A percentile compares a stretch with the other conserved stretches of the same genome.
Conservation (phyloP, 2,113 vertebrate species). For the Canis aureus region DNA sequence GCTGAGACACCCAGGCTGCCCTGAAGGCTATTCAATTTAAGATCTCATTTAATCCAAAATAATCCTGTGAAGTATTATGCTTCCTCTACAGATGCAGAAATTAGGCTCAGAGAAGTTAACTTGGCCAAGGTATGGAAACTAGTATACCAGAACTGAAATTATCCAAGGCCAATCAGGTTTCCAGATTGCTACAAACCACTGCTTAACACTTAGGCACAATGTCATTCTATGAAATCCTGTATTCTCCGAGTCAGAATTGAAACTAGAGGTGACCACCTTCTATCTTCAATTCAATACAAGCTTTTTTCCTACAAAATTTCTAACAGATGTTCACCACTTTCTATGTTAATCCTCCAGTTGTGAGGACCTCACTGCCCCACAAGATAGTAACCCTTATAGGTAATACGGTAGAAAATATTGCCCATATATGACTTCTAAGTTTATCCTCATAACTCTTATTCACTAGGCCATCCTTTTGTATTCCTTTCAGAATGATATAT, state of each 20-base stretch:
- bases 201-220: not conserved
- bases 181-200: not conserved
- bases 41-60: not conserved
- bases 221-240: not conserved
- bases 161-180: not conserved
- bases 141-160: not conserved
- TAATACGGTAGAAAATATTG: not conserved
- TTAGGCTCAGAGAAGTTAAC: not conserved
- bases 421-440: constrained; percentile 10
- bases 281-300: not conserved
- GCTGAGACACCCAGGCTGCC: no score
- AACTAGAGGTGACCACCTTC: not conserved
- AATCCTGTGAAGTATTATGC: not conserved
- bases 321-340: not conserved
- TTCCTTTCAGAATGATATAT: not conserved
- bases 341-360: not conserved
- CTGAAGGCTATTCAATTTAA: not conserved
- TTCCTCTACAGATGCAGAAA: not conserved
- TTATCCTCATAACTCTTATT: not conserved
- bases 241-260: not conserved
- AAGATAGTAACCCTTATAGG: not conserved
- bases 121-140: not conserved
- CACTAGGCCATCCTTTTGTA: not conserved
- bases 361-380: not conserved
- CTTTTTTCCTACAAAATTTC: not conserved